A percentile compares a stretch with the other conserved stretches of the same genome.
phyloP scores from a whole-genome alignment of 1,140 invertebrate species.

The Drosophila varians region DNA sequence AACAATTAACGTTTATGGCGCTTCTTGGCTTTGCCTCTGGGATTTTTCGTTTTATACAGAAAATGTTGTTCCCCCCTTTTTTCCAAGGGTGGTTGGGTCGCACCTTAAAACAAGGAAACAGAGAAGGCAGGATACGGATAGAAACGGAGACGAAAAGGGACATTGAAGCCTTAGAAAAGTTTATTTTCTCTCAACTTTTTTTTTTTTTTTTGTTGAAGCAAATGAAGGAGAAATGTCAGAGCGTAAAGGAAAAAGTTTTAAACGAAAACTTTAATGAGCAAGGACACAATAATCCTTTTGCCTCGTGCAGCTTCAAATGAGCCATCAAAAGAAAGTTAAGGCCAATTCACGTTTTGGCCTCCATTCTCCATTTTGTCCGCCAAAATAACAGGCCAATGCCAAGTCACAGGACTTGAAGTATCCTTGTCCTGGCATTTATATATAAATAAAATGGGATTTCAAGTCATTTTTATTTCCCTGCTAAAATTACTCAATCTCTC shows the following conservation, averaged over 20 bases:
- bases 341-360: constrained; percentile 20
- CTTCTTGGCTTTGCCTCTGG: constrained; percentile 11
- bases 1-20: constrained; percentile 62
- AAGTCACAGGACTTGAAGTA: not conserved
- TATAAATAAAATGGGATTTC: no score
- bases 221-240: constrained; percentile 37
- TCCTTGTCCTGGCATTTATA: constrained; percentile 2
- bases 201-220: constrained; percentile 34
- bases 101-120: constrained; percentile 14
- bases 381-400: not conserved
- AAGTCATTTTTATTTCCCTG: not conserved
- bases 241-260: constrained; percentile 40
- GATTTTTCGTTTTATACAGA: constrained; percentile 6
- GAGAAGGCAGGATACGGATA: not conserved
- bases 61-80: constrained; percentile 12
- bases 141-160: constrained; percentile 10
- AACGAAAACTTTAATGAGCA: constrained; percentile 58
- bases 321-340: constrained; percentile 43
- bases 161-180: constrained; percentile 44
- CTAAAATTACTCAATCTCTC: not conserved
- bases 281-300: constrained; percentile 62
- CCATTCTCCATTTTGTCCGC: constrained; percentile 10
- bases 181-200: constrained; percentile 36
- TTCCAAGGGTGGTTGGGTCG: constrained; percentile 29
- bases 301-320: constrained; percentile 55